Conservation (phyloP, 2,888 invertebrate genomes). For the Agrilus cyanescens region DNA sequence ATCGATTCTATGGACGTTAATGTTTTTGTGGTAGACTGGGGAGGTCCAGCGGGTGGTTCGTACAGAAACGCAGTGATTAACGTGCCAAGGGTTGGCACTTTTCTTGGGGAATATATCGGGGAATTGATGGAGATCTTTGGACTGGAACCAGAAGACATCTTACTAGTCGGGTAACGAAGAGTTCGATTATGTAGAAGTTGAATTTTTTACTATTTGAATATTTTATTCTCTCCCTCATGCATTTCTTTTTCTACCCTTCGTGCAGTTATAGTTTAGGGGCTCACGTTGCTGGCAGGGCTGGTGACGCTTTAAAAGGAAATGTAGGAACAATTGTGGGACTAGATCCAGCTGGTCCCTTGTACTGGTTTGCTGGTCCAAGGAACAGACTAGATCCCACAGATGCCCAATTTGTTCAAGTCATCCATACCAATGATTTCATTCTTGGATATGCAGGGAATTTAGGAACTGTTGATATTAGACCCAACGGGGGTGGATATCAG, state of each 20-base stretch:
- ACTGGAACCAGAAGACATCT: slow-evolving; percentile 15
- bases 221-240: no score
- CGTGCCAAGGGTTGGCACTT: slow-evolving; percentile 19
- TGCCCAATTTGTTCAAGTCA: slow-evolving; percentile 1
- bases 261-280: slow-evolving; percentile 16
- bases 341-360: slow-evolving; percentile 5
- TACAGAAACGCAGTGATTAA: slow-evolving; percentile 18
- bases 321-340: slow-evolving; percentile 5
- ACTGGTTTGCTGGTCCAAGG: not conserved
- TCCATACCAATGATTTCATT: slow-evolving; percentile 2
- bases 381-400: slow-evolving; percentile 2
- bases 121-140: slow-evolving; percentile 15
- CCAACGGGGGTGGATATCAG: slow-evolving; percentile 1
- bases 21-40: slow-evolving; percentile 29
- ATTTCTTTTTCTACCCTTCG: no score
- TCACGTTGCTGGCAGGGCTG: slow-evolving; percentile 2
- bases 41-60: slow-evolving; percentile 15
- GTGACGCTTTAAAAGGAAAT: slow-evolving; percentile 12
- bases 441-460: slow-evolving; percentile 2
- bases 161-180: slow-evolving; percentile 16
- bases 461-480: slow-evolving; percentile 2
- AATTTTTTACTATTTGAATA: no score
- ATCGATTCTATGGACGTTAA: slow-evolving; percentile 22
- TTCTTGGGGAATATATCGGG: slow-evolving; percentile 21
- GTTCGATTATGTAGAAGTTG: no score